These are phyloP conservation scores for Coryphaenoides rupestris DNA, from an alignment of 2,113 vertebrate genomes.

Conservation along the genomic window DNA sequence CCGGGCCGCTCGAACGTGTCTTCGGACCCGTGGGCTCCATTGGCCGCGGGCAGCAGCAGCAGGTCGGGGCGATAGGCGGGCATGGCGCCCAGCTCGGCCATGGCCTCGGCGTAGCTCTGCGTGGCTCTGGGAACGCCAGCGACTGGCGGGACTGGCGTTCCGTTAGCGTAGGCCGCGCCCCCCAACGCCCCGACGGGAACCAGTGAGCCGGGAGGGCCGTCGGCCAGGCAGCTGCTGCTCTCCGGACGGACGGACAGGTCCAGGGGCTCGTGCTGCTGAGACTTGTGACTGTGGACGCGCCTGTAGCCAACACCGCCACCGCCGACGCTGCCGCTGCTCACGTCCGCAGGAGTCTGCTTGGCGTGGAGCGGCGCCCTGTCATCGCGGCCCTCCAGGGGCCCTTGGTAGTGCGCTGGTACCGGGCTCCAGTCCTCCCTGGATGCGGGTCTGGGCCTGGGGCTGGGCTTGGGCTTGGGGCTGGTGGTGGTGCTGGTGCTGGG, in stretches of 20 bases:
- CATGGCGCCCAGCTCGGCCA: slow-evolving; percentile 65
- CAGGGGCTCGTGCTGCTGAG: slow-evolving; percentile 88
- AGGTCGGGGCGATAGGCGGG: slow-evolving; percentile 74
- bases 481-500: slow-evolving; percentile 71
- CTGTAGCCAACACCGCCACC: neutral
- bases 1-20: slow-evolving; percentile 69
- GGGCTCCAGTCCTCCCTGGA: slow-evolving; percentile 71
- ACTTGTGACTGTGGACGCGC: slow-evolving; percentile 74
- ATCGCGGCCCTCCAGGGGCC: slow-evolving; percentile 72
- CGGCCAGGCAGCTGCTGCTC: slow-evolving; percentile 58
- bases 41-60: slow-evolving; percentile 67
- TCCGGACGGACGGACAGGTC: slow-evolving; percentile 88
- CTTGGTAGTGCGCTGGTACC: slow-evolving; percentile 62
- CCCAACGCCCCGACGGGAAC: too few species aligned
- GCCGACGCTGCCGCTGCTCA: neutral
- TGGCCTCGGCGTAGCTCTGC: slow-evolving; percentile 70
- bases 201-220: slow-evolving; percentile 64
- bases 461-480: slow-evolving; percentile 66
- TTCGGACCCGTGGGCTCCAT: slow-evolving; percentile 73
- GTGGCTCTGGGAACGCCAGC: slow-evolving; percentile 55
- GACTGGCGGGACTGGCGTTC: slow-evolving; percentile 56
- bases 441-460: slow-evolving; percentile 74
- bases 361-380: slow-evolving; percentile 38
- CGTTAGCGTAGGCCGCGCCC: slow-evolving; percentile 75
- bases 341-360: neutral